These are phyloP conservation scores for Thunnus maccoyii DNA, from an alignment of 2,113 vertebrate genomes.

Conservation along the genomic window DNA sequence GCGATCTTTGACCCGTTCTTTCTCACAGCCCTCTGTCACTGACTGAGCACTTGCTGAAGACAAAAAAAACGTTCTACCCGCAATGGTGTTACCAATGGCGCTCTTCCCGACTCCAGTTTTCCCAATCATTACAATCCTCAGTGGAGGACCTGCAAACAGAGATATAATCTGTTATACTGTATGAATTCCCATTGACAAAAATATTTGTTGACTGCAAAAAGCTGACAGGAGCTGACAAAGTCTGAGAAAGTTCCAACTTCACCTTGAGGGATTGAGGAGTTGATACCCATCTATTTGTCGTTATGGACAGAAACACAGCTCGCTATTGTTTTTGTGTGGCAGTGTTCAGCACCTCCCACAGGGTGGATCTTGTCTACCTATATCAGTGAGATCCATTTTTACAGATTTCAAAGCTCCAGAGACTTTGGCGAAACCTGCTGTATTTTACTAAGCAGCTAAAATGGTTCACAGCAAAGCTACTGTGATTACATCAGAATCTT, in stretches of 20 bases:
- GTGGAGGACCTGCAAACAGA: slow-evolving; percentile 36
- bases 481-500: not conserved
- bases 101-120: slow-evolving; percentile 70
- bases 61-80: not conserved
- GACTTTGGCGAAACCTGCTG: not conserved
- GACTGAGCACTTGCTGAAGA: slow-evolving; percentile 37
- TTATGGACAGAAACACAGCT: not conserved
- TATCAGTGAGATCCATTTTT: not conserved
- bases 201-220: not conserved
- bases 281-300: slow-evolving; percentile 10
- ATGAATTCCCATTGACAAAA: not conserved
- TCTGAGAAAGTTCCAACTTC: not conserved
- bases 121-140: slow-evolving; percentile 62
- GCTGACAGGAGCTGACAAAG: not conserved
- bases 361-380: not conserved
- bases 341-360: not conserved
- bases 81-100: slow-evolving; percentile 41
- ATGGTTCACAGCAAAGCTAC: not conserved
- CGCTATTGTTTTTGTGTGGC: not conserved
- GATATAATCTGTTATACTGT: not conserved
- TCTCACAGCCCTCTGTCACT: slow-evolving; percentile 27
- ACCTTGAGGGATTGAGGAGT: slow-evolving; percentile 14
- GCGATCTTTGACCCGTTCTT: not conserved
- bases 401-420: not conserved
- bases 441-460: not conserved